Base-by-base conservation (phyloP, 2,888 invertebrate genomes). In the Polylopha cassiicola region DNA sequence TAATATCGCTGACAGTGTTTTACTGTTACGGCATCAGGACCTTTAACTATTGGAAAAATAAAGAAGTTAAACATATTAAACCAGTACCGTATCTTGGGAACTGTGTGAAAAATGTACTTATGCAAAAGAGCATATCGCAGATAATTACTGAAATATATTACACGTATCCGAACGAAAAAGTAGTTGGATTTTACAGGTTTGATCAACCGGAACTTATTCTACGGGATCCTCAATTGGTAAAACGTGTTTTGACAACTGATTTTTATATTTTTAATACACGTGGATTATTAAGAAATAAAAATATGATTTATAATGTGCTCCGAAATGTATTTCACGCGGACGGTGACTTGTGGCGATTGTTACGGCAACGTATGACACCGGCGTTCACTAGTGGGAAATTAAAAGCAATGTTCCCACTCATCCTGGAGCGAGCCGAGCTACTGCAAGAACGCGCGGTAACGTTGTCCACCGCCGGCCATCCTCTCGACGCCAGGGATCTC, bases 331-430 rank as follows among this genome's bases (percentile, higher is more conserved):
- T 77, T 36, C 67, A 73, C 30, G 71, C 70, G 8, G 76, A 73
- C 36, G 75, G 76, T 0, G 75, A 76, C 44, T 31, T 69, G 24
- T 78, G 79, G 79, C 62, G 65, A 27, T 47, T 76, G 47, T 51
- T 77, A 39, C 61, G 79, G 4, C 71, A 74, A 53, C 65, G 74
- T 31, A 65, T 79, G 58, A 75, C 77, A 14, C 70, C 75, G 1
- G 71, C 75, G 1, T 78, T 78, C 50, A 67, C 73, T 4, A 68
- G 65, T 30, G 73, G 74, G 14, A 78, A 74, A 53, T 58, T 75
- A 31, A 63, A 62, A 28, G 73, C 69, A 13, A 78, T 78, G 78
- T 76, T 77, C 44, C 75, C 73, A 7, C 57, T 78, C 37, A 61
- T 77, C 10, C 60, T 65, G 32, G 70, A 70, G 44, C 63, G 73